Evolutionary conservation across 2,797 vertebrate species (phyloP).

Genomic region (Tamandua tetradactyla): DNA sequence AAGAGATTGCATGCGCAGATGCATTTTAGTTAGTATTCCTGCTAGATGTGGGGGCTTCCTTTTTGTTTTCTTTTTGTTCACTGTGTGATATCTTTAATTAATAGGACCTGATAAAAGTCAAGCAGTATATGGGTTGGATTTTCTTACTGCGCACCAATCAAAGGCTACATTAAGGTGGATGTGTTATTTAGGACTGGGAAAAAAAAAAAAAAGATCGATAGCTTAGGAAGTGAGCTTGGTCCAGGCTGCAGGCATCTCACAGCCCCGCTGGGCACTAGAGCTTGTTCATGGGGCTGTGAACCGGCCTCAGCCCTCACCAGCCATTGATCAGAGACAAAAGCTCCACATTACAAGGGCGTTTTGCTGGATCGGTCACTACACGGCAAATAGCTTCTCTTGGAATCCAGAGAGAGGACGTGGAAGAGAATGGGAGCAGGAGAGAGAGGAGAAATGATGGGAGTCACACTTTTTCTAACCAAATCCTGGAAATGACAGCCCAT

Average conservation of each 20-base stretch:
- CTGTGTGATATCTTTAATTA: not conserved
- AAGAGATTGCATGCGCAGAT: not conserved
- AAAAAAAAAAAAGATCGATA: not conserved
- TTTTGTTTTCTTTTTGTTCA: not conserved
- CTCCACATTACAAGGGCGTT: not conserved
- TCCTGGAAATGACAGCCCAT: not conserved
- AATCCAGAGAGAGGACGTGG: not conserved
- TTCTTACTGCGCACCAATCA: not conserved
- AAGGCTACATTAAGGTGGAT: not conserved
- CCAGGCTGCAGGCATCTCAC: too few species aligned
- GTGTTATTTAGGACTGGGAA: not conserved
- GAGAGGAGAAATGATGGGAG: not conserved
- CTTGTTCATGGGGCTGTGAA: too few species aligned
- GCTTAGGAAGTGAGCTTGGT: not conserved
- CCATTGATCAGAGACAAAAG: accelerated
- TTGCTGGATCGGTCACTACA: not conserved
- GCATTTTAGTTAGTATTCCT: not conserved
- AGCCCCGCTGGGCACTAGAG: not conserved
- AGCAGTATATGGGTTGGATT: not conserved
- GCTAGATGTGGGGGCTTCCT: not conserved
- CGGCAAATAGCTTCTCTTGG: not conserved
- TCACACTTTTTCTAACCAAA: not conserved
- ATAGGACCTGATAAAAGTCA: not conserved
- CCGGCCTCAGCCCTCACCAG: not conserved
- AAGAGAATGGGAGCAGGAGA: not conserved